Percentiles rank a stretch among this genome's conserved stretches.
Conservation (phyloP, 2,113 vertebrate species). For the Microtus richardsoni region DNA sequence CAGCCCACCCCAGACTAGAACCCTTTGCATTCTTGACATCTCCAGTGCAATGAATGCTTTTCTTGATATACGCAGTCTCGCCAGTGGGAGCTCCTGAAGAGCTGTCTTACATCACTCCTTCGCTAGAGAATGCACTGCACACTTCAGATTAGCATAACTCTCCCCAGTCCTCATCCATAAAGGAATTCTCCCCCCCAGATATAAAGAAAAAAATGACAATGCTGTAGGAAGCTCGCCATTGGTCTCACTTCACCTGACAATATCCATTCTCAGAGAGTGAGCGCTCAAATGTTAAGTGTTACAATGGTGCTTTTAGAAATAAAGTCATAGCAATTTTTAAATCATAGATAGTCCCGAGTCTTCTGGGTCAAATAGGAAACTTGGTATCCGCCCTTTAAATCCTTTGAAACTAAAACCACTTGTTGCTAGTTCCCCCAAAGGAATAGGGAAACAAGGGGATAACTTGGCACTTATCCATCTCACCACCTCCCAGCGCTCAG, state of each 20-base stretch:
- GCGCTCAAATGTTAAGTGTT: neutral
- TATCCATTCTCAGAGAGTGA: slow-evolving; percentile 12
- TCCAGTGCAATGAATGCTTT: neutral
- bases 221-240: neutral
- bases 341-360: neutral
- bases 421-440: neutral
- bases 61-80: neutral
- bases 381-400: neutral
- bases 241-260: neutral
- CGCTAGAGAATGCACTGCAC: neutral
- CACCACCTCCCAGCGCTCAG: neutral
- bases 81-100: neutral
- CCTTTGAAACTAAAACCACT: neutral
- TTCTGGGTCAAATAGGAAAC: neutral
- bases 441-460: neutral
- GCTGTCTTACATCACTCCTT: neutral
- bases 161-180: neutral
- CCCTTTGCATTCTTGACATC: neutral
- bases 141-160: neutral
- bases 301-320: neutral
- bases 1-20: neutral
- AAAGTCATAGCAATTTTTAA: neutral
- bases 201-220: neutral
- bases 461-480: neutral
- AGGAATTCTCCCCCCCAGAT: neutral